Percentiles rank a stretch among this genome's conserved stretches.
phyloP scores from a whole-genome alignment of 2,797 vertebrate species.

The Pantherophis alleghaniensis region DNA sequence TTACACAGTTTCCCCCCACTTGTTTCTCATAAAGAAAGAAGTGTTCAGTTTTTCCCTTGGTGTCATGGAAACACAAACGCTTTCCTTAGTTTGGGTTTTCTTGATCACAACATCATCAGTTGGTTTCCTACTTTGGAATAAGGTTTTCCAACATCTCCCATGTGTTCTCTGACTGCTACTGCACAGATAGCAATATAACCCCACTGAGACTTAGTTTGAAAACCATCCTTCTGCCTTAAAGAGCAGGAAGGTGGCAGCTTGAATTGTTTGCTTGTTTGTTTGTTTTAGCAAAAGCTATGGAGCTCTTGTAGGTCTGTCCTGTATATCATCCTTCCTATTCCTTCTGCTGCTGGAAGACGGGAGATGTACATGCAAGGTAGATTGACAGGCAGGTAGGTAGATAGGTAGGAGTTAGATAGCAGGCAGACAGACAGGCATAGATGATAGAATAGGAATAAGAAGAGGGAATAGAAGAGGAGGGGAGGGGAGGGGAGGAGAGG shows the following conservation, averaged over 20 bases:
- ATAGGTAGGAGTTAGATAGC: background rate
- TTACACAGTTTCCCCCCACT: constrained; percentile 29
- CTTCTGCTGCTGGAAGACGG: background rate
- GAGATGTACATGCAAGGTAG: background rate
- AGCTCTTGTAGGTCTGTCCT: background rate
- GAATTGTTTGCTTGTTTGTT: background rate
- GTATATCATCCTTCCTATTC: background rate
- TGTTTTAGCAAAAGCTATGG: background rate
- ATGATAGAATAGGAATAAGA: no score
- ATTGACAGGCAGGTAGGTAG: background rate
- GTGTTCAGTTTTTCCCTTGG: constrained; percentile 57
- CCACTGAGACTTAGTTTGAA: constrained; percentile 28
- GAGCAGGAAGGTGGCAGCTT: background rate
- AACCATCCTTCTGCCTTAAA: background rate
- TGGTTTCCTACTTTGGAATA: background rate
- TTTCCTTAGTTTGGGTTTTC: constrained; percentile 49
- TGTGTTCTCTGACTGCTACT: constrained; percentile 56
- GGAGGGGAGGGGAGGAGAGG: no score
- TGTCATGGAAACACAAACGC: constrained; percentile 66
- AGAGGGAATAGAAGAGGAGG: no score
- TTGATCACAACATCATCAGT: constrained; percentile 35
- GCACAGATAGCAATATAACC: constrained; percentile 57
- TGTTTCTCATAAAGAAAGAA: background rate
- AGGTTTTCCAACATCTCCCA: background rate
- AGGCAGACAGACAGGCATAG: background rate